Conservation (phyloP, 2,113 vertebrate species). For the Spilogale gracilis region DNA sequence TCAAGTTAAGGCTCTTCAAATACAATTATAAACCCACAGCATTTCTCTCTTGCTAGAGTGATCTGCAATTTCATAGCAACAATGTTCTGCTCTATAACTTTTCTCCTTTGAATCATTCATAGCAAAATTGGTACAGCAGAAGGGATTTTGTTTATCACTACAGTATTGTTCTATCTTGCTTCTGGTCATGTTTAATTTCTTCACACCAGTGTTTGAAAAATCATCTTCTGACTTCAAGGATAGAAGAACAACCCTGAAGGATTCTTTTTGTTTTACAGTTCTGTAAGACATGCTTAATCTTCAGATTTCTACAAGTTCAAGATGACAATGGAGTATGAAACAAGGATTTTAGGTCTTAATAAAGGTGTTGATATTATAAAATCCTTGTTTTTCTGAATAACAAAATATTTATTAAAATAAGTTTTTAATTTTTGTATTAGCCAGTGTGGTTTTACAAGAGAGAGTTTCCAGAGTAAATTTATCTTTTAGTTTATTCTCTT, state of each 20-base stretch:
- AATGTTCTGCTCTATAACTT: neutral
- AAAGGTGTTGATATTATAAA: neutral
- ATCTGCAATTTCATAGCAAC: constrained; percentile 1
- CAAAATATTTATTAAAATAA: neutral
- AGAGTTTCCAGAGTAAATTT: neutral
- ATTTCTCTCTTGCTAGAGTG: neutral
- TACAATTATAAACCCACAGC: neutral
- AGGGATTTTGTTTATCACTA: constrained; percentile 10
- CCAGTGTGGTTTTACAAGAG: neutral
- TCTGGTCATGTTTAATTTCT: constrained; percentile 61
- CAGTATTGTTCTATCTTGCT: neutral
- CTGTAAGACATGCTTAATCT: neutral
- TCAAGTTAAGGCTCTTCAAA: neutral
- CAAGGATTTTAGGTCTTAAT: neutral
- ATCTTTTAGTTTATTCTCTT: neutral
- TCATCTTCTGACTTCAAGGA: neutral
- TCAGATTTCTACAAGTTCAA: neutral
- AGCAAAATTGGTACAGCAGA: neutral
- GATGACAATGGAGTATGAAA: neutral
- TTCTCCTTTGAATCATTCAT: constrained; percentile 24
- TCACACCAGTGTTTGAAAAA: constrained; percentile 47
- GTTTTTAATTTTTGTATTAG: neutral
- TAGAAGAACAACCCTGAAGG: neutral
- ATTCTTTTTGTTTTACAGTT: neutral
- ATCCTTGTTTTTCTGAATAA: neutral